Percentiles rank a stretch among this genome's conserved stretches.
Conservation (phyloP, 2,888 invertebrate genomes). For the Ectemnius continuus region DNA sequence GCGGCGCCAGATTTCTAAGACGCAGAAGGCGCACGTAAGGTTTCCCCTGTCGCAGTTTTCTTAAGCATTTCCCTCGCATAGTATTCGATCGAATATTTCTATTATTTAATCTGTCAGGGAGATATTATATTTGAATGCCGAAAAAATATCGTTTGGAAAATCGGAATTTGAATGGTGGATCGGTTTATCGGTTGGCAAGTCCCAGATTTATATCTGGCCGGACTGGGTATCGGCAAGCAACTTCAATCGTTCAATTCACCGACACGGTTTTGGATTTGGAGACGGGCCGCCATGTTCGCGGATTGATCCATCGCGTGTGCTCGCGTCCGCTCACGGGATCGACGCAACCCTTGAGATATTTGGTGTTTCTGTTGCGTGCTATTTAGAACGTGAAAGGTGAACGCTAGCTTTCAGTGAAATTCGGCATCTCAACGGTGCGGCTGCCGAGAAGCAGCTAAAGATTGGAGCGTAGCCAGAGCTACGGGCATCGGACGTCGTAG, state of each 20-base stretch:
- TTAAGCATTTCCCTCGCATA: too few species aligned
- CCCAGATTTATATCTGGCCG: neutral
- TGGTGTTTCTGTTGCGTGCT: constrained; percentile 17
- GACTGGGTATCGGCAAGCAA: constrained; percentile 15
- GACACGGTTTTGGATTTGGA: constrained; percentile 6
- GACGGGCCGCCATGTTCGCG: constrained; percentile 56
- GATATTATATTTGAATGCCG: too few species aligned
- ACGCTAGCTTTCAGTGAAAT: constrained; percentile 3
- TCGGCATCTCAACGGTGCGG: neutral
- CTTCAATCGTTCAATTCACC: constrained; percentile 32
- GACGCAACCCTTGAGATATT: neutral
- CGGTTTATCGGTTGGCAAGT: too few species aligned
- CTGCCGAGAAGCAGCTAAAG: constrained; percentile 5
- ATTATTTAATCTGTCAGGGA: too few species aligned
- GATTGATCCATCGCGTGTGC: constrained; percentile 41
- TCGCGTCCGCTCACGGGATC: constrained; percentile 31
- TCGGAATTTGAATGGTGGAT: too few species aligned
- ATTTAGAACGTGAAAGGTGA: too few species aligned
- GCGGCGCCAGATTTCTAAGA: too few species aligned
- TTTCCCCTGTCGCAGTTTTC: too few species aligned
- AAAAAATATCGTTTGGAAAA: too few species aligned
- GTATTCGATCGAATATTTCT: too few species aligned
- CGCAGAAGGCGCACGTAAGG: too few species aligned
- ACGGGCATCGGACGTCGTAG: constrained; percentile 20
- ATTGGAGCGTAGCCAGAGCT: constrained; percentile 32